Base-by-base conservation (phyloP, 2,113 vertebrate species). In the Cheilinus undulatus region DNA sequence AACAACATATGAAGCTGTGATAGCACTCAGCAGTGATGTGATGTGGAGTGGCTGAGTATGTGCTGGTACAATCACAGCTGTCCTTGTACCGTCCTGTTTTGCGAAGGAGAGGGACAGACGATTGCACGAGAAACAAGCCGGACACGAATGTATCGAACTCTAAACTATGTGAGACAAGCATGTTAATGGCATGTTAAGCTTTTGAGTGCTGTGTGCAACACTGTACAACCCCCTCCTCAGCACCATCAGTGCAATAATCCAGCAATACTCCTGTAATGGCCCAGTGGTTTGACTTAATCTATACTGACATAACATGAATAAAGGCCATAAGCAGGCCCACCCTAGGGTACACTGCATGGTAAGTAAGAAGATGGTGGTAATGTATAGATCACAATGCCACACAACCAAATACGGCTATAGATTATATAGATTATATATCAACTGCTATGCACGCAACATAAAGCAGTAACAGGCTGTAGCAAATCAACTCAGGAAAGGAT, bases 181-280 rank as follows among this genome's bases (percentile, higher is more conserved):
- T 62, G 76, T 81, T 71, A 24, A 62, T 69, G 30, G 66, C 52
- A 78, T 66, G 74, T 76, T 89, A 80, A 81, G 75, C 82, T 85
- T 80, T 67, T 80, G 78, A 86, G 80, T 86, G 80, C 73, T 80
- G 38, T 66, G 7, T 49, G 24, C 28, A 52, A 46, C 32, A 53
- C 42, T 56, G 3, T 19, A 22, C 30, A 36, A 23, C 49, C 38
- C 20, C 46, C 28, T 63, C 54, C 45, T 20, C n/a, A 1, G 43
- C 67, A 73, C 42, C 66, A 72, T 78, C 60, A 68, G 52, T 71
- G 71, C 63, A 68, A 87, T 85, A 85, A 86, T 80, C 83, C 76
- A 81, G 63, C 46, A 32, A 74, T 82, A 74, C 60, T 77, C 30
- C 54, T 48, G 43, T 63, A 85, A 86, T 72, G 76, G 73, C 36